Evolutionary conservation across 1,140 invertebrate species (phyloP), one percentile per base, ranked within the genome.

Genomic region (Sarcophaga bullata): DNA sequence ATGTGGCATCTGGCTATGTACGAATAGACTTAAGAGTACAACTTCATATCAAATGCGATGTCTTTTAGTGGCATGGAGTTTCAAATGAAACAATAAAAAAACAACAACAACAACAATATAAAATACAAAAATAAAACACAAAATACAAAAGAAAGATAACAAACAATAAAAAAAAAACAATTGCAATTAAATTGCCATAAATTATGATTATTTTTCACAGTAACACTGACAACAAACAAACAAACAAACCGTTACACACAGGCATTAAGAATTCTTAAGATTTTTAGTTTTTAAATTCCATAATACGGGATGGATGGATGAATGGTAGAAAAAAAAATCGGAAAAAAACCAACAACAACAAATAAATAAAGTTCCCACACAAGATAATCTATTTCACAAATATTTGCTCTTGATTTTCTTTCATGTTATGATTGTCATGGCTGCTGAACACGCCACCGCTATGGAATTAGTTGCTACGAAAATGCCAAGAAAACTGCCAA

Each of bases 121-220:
- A 37, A 37, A 37, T 37, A 37, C n/a, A 37, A 37, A 37, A 37
- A 37, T 37, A 37, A 37, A 37, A 37, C 25, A 4, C 25, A 37
- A 37, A 37, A 37, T 37, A 37, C 25, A 2, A 37, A 37, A 37
- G 25, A 37, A 37, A 37, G 25, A 37, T 7, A 58, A 13, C 54
- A 58, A n/a, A 13, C 4, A 58, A 37, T n/a, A n/a, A 58, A 15
- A 58, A 58, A 2, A 58, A 13, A 68, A 19, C 17, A 19, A 76
- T 19, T 37, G 73, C 73, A 50, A 76, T 76, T 48, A 76, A 76
- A 76, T 76, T 76, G 73, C 62, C 62, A 68, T 68, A 68, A 68
- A 68, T 68, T 68, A 68, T 37, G 25, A 37, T 37, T 37, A 37
- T 37, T 68, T 68, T 68, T 68, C 62, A 68, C 7, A 68, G 62